These are phyloP conservation scores for Neodontobutis hainanensis DNA, from an alignment of 2,113 vertebrate genomes.

Conservation along the genomic window DNA sequence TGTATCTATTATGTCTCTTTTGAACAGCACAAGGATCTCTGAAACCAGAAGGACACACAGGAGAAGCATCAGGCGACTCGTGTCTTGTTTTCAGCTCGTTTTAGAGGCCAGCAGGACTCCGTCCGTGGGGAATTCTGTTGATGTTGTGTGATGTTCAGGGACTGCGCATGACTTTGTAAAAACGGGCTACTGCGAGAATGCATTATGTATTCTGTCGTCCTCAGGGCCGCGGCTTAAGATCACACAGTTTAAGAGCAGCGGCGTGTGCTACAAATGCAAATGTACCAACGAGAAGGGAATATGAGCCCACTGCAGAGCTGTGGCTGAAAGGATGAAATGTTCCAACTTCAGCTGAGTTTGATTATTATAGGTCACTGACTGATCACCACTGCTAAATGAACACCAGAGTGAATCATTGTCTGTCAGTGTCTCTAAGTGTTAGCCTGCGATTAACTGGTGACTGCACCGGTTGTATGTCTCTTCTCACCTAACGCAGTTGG, in stretches of 20 bases:
- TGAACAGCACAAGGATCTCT: too few relatives aligned
- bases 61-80: not conserved
- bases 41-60: too few relatives aligned
- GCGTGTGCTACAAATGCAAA: not conserved
- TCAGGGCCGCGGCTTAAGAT: constrained; percentile 34
- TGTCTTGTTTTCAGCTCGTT: constrained; percentile 28
- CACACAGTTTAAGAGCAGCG: constrained; percentile 27
- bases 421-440: too few relatives aligned
- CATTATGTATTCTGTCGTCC: constrained; percentile 50
- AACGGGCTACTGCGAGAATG: constrained; percentile 42
- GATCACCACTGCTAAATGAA: too few relatives aligned
- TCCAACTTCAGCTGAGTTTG: too few relatives aligned
- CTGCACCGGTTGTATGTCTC: too few relatives aligned
- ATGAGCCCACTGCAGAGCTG: not conserved
- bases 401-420: too few relatives aligned
- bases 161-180: constrained; percentile 56
- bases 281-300: not conserved
- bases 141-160: constrained; percentile 55
- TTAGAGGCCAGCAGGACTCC: constrained; percentile 22
- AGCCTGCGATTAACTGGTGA: too few relatives aligned
- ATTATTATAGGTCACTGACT: too few relatives aligned
- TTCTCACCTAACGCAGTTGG: too few relatives aligned
- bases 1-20: too few relatives aligned
- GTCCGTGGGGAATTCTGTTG: constrained; percentile 40
- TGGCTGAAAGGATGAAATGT: not conserved